These are phyloP conservation scores for Takifugu bimaculatus DNA, from an alignment of 2,113 vertebrate genomes.

Conservation along the genomic window DNA sequence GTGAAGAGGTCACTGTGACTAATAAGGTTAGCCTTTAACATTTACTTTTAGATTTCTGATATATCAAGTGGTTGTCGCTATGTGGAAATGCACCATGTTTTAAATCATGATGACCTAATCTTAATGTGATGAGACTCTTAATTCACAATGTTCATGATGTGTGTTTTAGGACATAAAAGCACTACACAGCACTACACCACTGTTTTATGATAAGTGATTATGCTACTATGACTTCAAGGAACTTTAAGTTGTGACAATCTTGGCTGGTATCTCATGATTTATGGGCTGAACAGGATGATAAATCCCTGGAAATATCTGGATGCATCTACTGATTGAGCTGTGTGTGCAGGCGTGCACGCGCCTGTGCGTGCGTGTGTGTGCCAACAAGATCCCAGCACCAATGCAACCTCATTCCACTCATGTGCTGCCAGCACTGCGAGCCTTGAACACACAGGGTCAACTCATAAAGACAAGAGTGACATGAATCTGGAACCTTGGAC, in stretches of 20 bases:
- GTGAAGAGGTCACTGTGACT: too few relatives aligned
- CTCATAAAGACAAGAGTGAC: conserved; percentile 63
- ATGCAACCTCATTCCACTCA: conserved; percentile 46
- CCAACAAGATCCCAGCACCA: conserved; percentile 45
- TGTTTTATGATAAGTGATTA: neutral
- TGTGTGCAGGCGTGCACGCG: conserved; percentile 15
- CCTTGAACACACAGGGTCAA: conserved; percentile 69
- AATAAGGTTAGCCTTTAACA: too few relatives aligned
- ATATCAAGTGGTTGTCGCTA: neutral
- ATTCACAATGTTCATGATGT: too few relatives aligned
- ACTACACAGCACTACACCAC: too few relatives aligned
- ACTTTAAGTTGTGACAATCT: neutral
- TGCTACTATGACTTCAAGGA: neutral
- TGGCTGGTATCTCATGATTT: conserved; percentile 7
- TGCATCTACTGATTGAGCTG: conserved; percentile 5
- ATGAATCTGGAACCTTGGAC: conserved; percentile 47
- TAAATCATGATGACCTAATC: too few relatives aligned
- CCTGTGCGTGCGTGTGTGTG: conserved; percentile 15
- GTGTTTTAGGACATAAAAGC: too few relatives aligned
- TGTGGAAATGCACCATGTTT: neutral
- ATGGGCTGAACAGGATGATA: neutral
- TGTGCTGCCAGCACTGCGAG: conserved; percentile 53
- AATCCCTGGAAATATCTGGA: neutral
- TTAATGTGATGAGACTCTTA: too few relatives aligned
- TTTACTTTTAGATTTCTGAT: too few relatives aligned